Evolutionary conservation across 1,140 invertebrate species (phyloP), one percentile per base, ranked within the genome.

Genomic region (Drosophila kurseongensis): DNA sequence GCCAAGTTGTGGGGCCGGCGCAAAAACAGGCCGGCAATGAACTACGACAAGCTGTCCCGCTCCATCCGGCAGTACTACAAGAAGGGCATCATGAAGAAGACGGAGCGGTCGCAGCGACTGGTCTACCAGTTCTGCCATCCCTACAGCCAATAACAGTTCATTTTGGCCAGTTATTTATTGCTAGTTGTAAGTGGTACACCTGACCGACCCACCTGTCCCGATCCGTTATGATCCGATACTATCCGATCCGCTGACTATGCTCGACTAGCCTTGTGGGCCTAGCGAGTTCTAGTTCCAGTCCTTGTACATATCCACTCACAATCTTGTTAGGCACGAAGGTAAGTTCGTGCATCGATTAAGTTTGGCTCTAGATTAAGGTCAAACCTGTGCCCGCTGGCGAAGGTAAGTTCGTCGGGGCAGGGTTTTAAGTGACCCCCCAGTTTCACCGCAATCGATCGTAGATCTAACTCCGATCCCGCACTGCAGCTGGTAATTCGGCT

Each of bases 11-110:
- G 99, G 99, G 99, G 99, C 40, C 96, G 97, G 73, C 94, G 98
- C 45, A 99, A 99, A 93, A 99, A 99, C 93, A 94, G 98, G 12
- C 98, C 98, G 0, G 98, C 98, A 4, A 99, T 99, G 98, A 99
- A 99, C 93, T 99, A 99, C 93, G 99, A 99, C 94, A 99, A 99
- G 92, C 93, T 99, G 36, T 99, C 98, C 60, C 95, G 99, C 45
- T 99, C 98, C 72, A 99, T 99, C 78, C 94, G 99, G 14, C 99
- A 99, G 93, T 99, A 99, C 93, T 99, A 99, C 95, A 99, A 99
- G 93, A 99, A 99, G 93, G 98, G 98, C 45, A 99, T 99, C 93
- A 99, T 99, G 97, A 99, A 99, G 94, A 99, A 99, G 93, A 99
- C 99, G 4, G 98, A 99, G 90, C 94, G 98, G 41, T 98, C 98